phyloP scores from a whole-genome alignment of 2,113 vertebrate species.

The Seriola aureovittata region DNA sequence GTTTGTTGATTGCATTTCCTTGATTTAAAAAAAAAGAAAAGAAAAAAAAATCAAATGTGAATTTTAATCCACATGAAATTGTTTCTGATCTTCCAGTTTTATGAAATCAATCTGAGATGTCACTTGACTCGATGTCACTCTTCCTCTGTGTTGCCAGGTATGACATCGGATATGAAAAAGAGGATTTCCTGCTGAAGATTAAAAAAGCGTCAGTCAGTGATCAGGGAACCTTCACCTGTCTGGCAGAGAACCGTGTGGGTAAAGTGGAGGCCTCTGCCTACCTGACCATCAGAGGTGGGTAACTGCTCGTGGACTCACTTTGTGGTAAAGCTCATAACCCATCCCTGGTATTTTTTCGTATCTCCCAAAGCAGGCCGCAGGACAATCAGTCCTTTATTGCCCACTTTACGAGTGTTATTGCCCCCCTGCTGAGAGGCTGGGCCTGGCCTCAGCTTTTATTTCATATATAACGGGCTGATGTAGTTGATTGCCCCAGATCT shows the following conservation, averaged over 20 bases:
- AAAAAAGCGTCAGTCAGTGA: constrained; percentile 91
- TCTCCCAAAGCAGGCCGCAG: constrained; percentile 65
- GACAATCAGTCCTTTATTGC: constrained; percentile 76
- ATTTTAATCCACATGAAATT: constrained; percentile 20
- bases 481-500: constrained; percentile 72
- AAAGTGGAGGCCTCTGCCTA: constrained; percentile 94
- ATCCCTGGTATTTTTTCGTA: constrained; percentile 51
- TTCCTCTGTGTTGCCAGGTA: constrained; percentile 84
- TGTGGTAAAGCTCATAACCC: constrained; percentile 61
- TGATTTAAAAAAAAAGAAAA: neutral
- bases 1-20: constrained; percentile 44
- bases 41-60: neutral
- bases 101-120: constrained; percentile 3
- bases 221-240: constrained; percentile 93
- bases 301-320: constrained; percentile 44
- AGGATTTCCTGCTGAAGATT: constrained; percentile 94
- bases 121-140: constrained; percentile 24
- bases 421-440: constrained; percentile 64
- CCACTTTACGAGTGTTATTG: constrained; percentile 73
- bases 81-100: constrained; percentile 3
- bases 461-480: constrained; percentile 59
- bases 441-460: constrained; percentile 59
- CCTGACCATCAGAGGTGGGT: constrained; percentile 96
- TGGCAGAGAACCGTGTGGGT: constrained; percentile 96
- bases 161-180: constrained; percentile 96